Conservation (phyloP, 1,140 invertebrate genomes). For the Ostrea edulis region DNA sequence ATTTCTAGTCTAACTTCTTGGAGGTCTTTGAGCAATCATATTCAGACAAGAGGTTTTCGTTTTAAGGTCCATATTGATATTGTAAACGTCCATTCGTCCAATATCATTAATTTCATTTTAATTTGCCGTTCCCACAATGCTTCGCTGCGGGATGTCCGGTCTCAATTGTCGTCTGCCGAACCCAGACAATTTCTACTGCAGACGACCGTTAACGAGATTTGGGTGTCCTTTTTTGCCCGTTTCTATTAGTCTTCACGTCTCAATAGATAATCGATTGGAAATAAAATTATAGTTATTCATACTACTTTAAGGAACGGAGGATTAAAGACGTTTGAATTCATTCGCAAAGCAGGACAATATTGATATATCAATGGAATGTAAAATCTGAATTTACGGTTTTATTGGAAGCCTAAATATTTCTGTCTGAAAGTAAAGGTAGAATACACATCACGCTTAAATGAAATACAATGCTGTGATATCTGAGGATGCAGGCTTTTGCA, state of each 20-base stretch:
- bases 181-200: not conserved
- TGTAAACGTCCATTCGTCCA: constrained; percentile 24
- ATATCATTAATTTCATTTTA: constrained; percentile 25
- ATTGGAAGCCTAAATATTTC: not conserved
- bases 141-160: not conserved
- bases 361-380: not conserved
- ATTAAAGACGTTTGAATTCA: constrained; percentile 14
- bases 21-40: not conserved
- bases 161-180: not conserved
- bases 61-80: constrained; percentile 23
- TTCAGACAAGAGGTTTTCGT: not conserved
- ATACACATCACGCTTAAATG: not conserved
- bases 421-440: not conserved
- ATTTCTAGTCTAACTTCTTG: not conserved
- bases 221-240: not conserved
- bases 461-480: too few relatives aligned
- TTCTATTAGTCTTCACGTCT: not conserved
- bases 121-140: constrained; percentile 33
- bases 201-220: constrained; percentile 24
- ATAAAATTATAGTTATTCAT: constrained; percentile 31
- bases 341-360: not conserved
- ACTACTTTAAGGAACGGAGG: not conserved
- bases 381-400: not conserved
- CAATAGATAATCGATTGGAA: constrained; percentile 23
- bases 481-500: too few relatives aligned